phyloP scores from a whole-genome alignment of 2,888 invertebrate genomes.

The Archaeoteleia sp. region DNA sequence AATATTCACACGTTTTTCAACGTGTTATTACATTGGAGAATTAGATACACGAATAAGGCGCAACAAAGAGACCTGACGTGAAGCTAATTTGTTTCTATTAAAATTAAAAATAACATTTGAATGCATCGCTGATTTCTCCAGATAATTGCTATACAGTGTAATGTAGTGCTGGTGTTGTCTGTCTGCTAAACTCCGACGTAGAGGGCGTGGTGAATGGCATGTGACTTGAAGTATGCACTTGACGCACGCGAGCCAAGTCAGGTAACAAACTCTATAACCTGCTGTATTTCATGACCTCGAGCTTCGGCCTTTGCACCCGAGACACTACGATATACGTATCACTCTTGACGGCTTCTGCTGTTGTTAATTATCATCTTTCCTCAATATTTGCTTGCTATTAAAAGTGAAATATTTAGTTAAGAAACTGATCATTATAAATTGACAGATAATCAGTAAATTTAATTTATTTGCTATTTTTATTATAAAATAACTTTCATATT shows the following conservation, averaged over 20 bases:
- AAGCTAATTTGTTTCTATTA: conserved; percentile 21
- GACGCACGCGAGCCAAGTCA: conserved; percentile 65
- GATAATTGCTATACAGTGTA: conserved; percentile 29
- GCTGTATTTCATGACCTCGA: conserved; percentile 46
- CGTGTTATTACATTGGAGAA: neutral
- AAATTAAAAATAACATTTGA: conserved; percentile 39
- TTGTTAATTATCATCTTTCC: conserved; percentile 42
- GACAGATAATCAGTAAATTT: no score
- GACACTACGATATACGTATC: conserved; percentile 44
- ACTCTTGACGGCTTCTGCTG: conserved; percentile 45
- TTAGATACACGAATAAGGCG: conserved; percentile 5
- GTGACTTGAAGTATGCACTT: conserved; percentile 70
- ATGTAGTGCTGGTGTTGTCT: conserved; percentile 30
- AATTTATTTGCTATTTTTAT: no score
- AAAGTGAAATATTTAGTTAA: no score
- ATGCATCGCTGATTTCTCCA: conserved; percentile 26
- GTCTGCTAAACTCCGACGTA: conserved; percentile 43
- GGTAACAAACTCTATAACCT: conserved; percentile 51
- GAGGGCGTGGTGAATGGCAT: conserved; percentile 54
- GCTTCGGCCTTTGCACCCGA: conserved; percentile 48
- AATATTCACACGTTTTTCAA: no score
- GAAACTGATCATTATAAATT: no score
- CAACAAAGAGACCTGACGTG: conserved; percentile 1
- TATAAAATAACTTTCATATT: conserved; percentile 33
- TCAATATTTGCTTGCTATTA: conserved; percentile 21